Base-by-base conservation (phyloP, 1,140 invertebrate genomes). In the Drosophila insularis region DNA sequence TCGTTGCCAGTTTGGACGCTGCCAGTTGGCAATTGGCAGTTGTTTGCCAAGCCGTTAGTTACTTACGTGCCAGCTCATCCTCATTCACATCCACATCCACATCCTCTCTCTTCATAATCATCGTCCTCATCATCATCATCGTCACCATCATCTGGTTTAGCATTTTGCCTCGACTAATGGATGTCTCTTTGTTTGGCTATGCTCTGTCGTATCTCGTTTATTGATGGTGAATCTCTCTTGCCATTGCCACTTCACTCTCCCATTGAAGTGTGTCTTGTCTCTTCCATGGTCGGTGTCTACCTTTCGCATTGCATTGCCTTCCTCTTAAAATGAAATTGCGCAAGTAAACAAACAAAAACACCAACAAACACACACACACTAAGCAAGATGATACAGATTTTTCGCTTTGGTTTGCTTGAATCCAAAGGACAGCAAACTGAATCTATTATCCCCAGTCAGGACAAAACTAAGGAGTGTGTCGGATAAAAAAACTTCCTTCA, bases 1-100 rank as follows among this genome's bases (percentile, higher is more conserved):
- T 86, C 68, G 67, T 58, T 65, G 74, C 40, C 60, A 62, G 40
- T 68, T 71, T 35, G 43, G 43, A 50, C 74, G 62, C 50, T 62
- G 74, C 54, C 64, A 66, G 54, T 68, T 72, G 32, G 63, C 40
- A 63, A 61, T 63, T 81, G 68, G 78, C 68, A 79, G 81, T 86
- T 86, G 82, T 87, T 86, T 71, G 68, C 76, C 84, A 87, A 87
- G 76, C 82, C 82, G 82, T 89, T 82, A 82, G 74, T 82, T 66
- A 50, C 43, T 50, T 50, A 50, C 43, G 43, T 50, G 43, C 43
- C 43, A 50, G 68, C 54, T 63, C 58, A 39, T 56, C 31, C 17
- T 21, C 58, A 21, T 40, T 40, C 32, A 40, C 13, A 27, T 40
- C 21, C 43, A 0, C 23, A 27, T 37, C 35, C 21, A 46, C 39